Evolutionary conservation across 2,888 invertebrate species (phyloP).

Genomic region (Ischnura elegans): DNA sequence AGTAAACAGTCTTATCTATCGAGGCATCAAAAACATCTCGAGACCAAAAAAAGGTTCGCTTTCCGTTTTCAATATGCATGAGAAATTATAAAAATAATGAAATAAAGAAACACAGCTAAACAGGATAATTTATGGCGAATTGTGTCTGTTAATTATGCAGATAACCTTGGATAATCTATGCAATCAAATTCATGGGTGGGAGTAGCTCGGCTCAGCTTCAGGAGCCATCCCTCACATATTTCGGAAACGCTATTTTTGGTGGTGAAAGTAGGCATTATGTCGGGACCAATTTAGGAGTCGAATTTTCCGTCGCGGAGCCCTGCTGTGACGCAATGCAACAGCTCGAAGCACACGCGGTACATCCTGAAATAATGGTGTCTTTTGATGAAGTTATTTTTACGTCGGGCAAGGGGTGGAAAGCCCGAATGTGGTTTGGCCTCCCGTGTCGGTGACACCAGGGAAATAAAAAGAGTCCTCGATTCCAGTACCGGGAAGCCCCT

Average conservation of each 20-base stretch:
- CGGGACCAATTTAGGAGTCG: neutral
- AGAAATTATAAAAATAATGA: no score
- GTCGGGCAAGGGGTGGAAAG: neutral
- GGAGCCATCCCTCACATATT: no score
- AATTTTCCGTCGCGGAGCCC: neutral
- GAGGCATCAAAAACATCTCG: no score
- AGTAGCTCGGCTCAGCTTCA: no score
- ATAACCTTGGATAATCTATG: no score
- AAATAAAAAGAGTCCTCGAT: neutral
- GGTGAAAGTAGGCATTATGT: neutral
- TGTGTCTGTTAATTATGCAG: no score
- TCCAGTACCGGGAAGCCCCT: neutral
- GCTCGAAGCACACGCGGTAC: neutral
- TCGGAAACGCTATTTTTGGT: neutral
- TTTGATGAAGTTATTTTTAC: neutral
- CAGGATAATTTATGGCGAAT: no score
- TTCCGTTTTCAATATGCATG: no score
- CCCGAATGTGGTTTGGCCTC: neutral
- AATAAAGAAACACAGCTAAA: no score
- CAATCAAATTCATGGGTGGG: no score
- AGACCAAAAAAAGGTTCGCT: no score
- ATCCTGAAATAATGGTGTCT: neutral
- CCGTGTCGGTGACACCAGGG: neutral
- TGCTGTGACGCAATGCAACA: neutral
- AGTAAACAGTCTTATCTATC: no score